A percentile compares a stretch with the other conserved stretches of the same genome.
phyloP scores from a whole-genome alignment of 2,113 vertebrate species.

The Mustelus asterias region DNA sequence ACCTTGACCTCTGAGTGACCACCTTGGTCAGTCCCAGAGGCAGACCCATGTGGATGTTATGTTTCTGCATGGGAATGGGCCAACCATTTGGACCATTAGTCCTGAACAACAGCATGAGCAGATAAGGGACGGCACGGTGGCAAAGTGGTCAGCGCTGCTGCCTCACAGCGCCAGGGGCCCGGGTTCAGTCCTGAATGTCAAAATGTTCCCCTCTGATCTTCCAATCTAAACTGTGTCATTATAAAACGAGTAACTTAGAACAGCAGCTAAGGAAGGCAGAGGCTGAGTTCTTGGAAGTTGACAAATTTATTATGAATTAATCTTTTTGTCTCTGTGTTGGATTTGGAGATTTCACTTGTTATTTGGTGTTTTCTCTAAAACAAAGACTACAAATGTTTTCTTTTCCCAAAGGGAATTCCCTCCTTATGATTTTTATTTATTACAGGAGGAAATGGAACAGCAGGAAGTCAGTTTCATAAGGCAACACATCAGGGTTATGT shows the following conservation, averaged over 20 bases:
- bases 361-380: neutral
- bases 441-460: neutral
- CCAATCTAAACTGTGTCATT: neutral
- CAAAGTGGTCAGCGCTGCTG: too few relatives aligned
- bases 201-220: too few relatives aligned
- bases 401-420: neutral
- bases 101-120: neutral
- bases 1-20: too few relatives aligned
- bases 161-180: too few relatives aligned
- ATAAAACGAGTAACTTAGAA: neutral
- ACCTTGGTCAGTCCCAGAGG: too few relatives aligned
- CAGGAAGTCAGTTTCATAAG: neutral
- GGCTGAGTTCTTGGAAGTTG: neutral
- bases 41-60: too few relatives aligned
- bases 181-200: neutral
- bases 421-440: neutral
- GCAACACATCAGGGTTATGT: neutral
- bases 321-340: neutral
- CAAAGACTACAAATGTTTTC: neutral
- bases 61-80: neutral
- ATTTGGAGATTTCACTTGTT: neutral
- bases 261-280: neutral
- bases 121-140: too few relatives aligned
- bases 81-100: too few relatives aligned
- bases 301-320: neutral